phyloP scores from a whole-genome alignment of 2,113 vertebrate species.

The Eretmochelys imbricata region DNA sequence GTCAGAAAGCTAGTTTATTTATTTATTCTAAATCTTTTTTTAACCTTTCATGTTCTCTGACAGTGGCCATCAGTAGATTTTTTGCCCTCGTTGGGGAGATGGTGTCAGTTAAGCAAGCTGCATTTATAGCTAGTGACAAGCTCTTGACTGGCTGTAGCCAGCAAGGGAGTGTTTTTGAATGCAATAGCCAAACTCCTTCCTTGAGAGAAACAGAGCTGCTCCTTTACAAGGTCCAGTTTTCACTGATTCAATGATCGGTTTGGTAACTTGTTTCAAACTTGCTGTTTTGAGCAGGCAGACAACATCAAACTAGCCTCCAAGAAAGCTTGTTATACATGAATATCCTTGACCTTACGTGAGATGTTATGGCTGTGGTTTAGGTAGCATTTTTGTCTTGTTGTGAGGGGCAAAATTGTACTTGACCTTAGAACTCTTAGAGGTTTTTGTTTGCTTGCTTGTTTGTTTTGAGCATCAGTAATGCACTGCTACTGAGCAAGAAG shows the following conservation, averaged over 20 bases:
- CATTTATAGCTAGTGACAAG: constrained; percentile 55
- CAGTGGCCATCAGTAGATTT: constrained; percentile 41
- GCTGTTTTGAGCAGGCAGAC: constrained; percentile 6
- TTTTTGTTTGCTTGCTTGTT: background rate
- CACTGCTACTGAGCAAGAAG: constrained; percentile 17
- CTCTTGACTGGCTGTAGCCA: constrained; percentile 19
- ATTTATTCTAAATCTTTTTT: constrained; percentile 51
- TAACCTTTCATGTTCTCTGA: constrained; percentile 51
- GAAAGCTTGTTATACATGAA: constrained; percentile 45
- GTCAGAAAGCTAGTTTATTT: constrained; percentile 48
- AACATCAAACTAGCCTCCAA: constrained; percentile 12
- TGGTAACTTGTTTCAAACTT: constrained; percentile 27
- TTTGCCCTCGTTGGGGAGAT: background rate
- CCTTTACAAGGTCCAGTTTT: constrained; percentile 11
- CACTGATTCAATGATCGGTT: background rate
- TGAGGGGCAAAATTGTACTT: constrained; percentile 49
- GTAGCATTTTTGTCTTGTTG: background rate
- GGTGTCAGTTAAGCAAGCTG: constrained; percentile 48
- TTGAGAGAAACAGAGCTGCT: background rate
- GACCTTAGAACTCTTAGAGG: background rate
- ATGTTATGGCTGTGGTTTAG: constrained; percentile 11
- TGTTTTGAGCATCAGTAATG: constrained; percentile 43
- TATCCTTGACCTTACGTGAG: constrained; percentile 15
- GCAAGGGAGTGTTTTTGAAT: background rate
- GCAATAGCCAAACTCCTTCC: background rate